Percentiles rank a stretch among this genome's conserved stretches.
phyloP scores from a whole-genome alignment of 2,888 invertebrate genomes.

The Amphipoea oculea region DNA sequence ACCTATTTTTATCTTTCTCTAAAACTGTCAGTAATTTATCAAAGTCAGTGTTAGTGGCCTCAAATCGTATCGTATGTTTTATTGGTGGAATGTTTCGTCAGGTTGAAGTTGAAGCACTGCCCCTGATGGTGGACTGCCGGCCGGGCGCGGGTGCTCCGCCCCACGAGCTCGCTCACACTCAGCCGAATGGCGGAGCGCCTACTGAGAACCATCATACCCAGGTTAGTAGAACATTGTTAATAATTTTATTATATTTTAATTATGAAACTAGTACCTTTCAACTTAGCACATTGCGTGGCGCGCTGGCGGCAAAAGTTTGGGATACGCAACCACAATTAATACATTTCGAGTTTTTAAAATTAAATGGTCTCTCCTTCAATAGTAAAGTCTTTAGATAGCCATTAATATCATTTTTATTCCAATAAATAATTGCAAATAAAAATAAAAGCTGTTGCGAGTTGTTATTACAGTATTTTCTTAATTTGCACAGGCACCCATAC shows the following conservation, averaged over 20 bases:
- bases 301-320: neutral
- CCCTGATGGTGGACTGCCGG: slow-evolving; percentile 88
- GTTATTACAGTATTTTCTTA: neutral
- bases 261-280: neutral
- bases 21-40: slow-evolving; percentile 50
- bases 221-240: slow-evolving; percentile 63
- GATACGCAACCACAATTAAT: neutral
- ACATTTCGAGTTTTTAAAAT: neutral
- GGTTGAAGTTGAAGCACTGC: slow-evolving; percentile 86
- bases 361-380: neutral
- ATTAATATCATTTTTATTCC: neutral
- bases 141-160: slow-evolving; percentile 82
- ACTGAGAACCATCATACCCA: slow-evolving; percentile 78
- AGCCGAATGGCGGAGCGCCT: slow-evolving; percentile 78
- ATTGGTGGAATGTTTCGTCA: slow-evolving; percentile 56
- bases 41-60: slow-evolving; percentile 22
- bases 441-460: neutral
- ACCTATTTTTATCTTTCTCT: neutral
- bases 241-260: neutral
- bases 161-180: slow-evolving; percentile 78
- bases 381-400: neutral
- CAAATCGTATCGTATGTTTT: neutral
- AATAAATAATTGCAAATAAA: neutral
- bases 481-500: too few species aligned
- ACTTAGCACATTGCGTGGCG: neutral